Evolutionary conservation across 1,140 invertebrate species (phyloP), one percentile per base, ranked within the genome.

Genomic region (Scaptomyza hsui): DNA sequence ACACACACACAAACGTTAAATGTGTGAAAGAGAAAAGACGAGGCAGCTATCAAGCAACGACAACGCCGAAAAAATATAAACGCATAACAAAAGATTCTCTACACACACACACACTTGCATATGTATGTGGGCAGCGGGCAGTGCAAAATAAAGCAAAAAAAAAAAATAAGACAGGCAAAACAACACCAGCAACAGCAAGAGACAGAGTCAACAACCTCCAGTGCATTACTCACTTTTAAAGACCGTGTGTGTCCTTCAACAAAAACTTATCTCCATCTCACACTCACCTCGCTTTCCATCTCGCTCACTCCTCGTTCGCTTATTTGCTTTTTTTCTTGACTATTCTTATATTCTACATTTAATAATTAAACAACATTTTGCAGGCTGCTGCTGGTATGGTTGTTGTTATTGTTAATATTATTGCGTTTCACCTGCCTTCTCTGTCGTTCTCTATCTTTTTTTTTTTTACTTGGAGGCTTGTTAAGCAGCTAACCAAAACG

Each of bases 241-340:
- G 88, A 90, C 82, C 82, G 88, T 83, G 80, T 89, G 86, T 89
- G 88, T 89, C 88, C 88, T 89, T 89, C 88, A 89, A 89, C 78
- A 82, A 88, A 89, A 88, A 80, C 76, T 70, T 83, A 81, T 86
- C 82, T 81, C 73, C 59, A 61, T 88, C 75, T 67, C 72, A 26
- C 73, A 48, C 59, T 75, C 63, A 60, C 35, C 52, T 41, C 57
- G 1, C 5, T 2, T 29, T 29, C 26, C 26, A 29, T 29, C 26
- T 29, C 26, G 26, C 26, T 29, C 6, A 29, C 26, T 7, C 26
- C 26, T 21, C 37, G 47, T 42, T 37, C 42, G 18, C 71, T 71
- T 57, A 21, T 57, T 41, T 7, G 16, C 49, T 53, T 56, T 71
- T 37, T 59, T 57, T 42, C 26, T 72, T 19, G 44, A 64, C 42